Conservation (phyloP, 2,113 vertebrate species). For the Pteronura brasiliensis region DNA sequence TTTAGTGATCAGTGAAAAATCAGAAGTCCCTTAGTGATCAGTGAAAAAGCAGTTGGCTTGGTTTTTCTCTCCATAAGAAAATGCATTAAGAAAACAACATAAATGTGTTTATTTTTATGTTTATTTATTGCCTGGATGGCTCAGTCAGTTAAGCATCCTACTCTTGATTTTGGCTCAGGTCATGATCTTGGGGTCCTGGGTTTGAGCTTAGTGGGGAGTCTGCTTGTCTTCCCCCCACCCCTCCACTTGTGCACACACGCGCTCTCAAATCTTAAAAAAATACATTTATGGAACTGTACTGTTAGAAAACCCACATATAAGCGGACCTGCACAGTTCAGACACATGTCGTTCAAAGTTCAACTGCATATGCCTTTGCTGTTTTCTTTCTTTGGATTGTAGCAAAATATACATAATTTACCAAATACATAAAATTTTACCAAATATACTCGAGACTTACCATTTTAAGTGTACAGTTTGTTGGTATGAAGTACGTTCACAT, state of each 20-base stretch:
- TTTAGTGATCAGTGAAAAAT: too few species aligned
- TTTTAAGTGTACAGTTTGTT: not conserved
- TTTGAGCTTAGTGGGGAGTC: too few species aligned
- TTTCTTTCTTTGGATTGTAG: not conserved
- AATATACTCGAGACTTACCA: not conserved
- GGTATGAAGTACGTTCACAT: not conserved
- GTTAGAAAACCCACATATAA: not conserved
- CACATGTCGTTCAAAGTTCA: not conserved
- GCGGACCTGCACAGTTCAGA: not conserved
- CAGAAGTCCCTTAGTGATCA: not conserved
- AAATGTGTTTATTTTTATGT: too few species aligned
- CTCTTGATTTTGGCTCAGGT: not conserved
- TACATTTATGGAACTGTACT: not conserved
- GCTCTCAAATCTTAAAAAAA: not conserved
- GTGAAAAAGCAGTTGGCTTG: not conserved
- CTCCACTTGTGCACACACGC: not conserved
- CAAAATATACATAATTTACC: not conserved
- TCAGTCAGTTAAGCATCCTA: not conserved
- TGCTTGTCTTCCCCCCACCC: too few species aligned
- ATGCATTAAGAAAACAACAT: not conserved
- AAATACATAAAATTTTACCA: not conserved
- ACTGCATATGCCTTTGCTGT: not conserved
- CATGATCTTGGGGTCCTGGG: not conserved
- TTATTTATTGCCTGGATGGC: not conserved
- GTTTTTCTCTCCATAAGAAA: not conserved